phyloP scores from a whole-genome alignment of 2,113 vertebrate species.

The Manacus vitellinus region DNA sequence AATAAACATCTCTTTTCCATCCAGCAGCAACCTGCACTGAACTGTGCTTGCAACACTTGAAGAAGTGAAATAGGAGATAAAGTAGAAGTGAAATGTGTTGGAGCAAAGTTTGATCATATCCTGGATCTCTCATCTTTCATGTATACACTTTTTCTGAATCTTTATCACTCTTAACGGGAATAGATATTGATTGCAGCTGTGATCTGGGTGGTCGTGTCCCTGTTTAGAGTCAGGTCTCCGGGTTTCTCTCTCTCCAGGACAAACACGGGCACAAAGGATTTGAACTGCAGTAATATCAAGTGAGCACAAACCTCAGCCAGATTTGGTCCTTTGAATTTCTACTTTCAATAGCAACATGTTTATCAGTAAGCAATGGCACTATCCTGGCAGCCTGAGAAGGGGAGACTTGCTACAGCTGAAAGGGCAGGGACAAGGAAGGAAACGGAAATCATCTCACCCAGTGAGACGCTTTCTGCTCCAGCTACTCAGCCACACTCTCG shows the following conservation, averaged over 20 bases:
- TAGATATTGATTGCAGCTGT: neutral
- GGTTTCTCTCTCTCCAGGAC: neutral
- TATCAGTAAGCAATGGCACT: neutral
- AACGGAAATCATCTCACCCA: neutral
- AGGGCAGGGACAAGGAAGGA: neutral
- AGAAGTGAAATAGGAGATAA: neutral
- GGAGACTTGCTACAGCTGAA: neutral
- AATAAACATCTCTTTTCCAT: neutral
- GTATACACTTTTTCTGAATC: neutral
- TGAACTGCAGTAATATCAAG: neutral
- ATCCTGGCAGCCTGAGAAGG: neutral
- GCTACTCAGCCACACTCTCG: neutral
- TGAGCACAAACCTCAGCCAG: neutral
- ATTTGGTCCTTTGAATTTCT: neutral
- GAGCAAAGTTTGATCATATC: neutral
- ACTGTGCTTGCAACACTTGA: neutral
- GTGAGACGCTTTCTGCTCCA: neutral
- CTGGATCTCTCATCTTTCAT: neutral
- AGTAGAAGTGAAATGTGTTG: neutral
- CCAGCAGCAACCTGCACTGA: neutral
- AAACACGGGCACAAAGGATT: neutral
- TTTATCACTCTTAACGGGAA: neutral
- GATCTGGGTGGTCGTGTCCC: neutral
- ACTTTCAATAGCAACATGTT: neutral
- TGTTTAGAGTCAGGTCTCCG: neutral